Evolutionary conservation across 2,888 invertebrate species (phyloP).

Genomic region (Volucella inflata): DNA sequence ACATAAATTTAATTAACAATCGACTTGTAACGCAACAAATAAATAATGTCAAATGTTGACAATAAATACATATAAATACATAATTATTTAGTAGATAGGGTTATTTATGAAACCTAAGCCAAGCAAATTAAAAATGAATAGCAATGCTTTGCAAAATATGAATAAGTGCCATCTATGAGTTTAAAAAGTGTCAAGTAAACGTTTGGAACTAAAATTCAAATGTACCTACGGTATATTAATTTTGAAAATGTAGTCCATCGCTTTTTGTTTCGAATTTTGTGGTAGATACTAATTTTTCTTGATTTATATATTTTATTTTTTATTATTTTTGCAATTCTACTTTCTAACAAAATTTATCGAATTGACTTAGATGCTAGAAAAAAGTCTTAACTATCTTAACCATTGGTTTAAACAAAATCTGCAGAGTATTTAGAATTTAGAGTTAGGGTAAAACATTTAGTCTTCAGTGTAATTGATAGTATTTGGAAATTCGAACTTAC

Average conservation of each 20-base stretch:
- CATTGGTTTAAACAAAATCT: constrained; percentile 67
- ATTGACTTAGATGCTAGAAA: constrained; percentile 25
- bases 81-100: too few species aligned
- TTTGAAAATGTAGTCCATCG: background rate
- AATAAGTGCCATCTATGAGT: too few species aligned
- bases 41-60: too few species aligned
- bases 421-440: constrained; percentile 38
- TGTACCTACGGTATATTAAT: background rate
- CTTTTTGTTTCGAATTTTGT: too few species aligned
- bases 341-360: constrained; percentile 6
- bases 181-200: too few species aligned
- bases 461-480: background rate
- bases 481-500: constrained; percentile 77
- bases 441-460: constrained; percentile 3
- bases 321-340: constrained; percentile 5
- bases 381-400: constrained; percentile 2
- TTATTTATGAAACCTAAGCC: too few species aligned
- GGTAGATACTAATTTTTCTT: background rate
- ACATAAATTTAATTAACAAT: too few species aligned
- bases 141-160: too few species aligned
- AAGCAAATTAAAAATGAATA: too few species aligned
- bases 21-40: too few species aligned
- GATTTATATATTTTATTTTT: background rate
- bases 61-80: too few species aligned
- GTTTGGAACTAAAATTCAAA: too few species aligned